Evolutionary conservation across 2,797 vertebrate species (phyloP), one percentile per base, ranked within the genome.

Genomic region (Peromyscus eremicus): DNA sequence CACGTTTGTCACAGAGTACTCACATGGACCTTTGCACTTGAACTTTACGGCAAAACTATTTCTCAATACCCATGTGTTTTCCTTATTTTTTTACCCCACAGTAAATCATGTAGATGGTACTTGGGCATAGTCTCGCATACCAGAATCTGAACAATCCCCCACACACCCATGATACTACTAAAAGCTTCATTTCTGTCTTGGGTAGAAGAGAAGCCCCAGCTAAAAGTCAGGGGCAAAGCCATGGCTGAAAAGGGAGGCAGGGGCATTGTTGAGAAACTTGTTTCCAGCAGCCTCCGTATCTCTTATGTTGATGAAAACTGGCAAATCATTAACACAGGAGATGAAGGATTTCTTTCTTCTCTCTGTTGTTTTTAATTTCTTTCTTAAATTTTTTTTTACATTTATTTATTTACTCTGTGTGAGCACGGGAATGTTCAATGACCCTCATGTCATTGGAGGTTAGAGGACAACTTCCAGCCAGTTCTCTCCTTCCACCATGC

Each of bases 61-160:
- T 92, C 70, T 70, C 76, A 90, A 25, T 34, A 29, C 17, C 1
- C 60, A 88, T 6, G 64, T 87, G n/a, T 40, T 96, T 97, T 97
- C 19, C 55, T 87, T 80, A 60, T n/a, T 60, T 60, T 76, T 80
- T 73, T 91, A 64, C 17, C 52, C 46, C 55, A 32, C 0, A 10
- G 17, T 29, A 68, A 77, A 75, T 25, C 21, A 43, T 55, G 43
- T 64, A 73, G 75, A 70, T 62, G 71, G 73, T 76, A 32, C 10
- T 32, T 75, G 82, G 70, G 55, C n/a, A 52, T 11, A 55, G 13
- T 57, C 40, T 32, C 4, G 64, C 2, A 8, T 27, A 34, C 25
- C 17, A 14, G 82, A 71, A 75, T 43, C 19, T 10, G 43, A 92
- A 62, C 29, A 64, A 55, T 55, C 2, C 23, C 21, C n/a, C 40